phyloP scores from a whole-genome alignment of 2,888 invertebrate species.

The Rhodophaea formosa region DNA sequence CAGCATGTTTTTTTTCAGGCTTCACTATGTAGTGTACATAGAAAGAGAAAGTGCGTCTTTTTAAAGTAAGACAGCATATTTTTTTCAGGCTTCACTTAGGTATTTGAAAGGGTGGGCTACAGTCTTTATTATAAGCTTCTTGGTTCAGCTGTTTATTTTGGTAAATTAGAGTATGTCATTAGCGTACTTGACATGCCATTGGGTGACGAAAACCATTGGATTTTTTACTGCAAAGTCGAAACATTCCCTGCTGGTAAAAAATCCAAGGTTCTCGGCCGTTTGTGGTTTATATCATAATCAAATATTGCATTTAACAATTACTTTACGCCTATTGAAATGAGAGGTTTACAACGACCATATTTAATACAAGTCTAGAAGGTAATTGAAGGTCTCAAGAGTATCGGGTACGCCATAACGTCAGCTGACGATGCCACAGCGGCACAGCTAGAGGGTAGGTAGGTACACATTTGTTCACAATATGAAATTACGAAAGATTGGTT shows the following conservation, averaged over 20 bases:
- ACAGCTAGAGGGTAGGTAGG: constrained; percentile 42
- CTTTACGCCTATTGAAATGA: constrained; percentile 44
- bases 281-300: constrained; percentile 16
- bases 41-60: too few relatives aligned
- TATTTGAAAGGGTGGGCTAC: too few relatives aligned
- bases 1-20: too few relatives aligned
- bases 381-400: constrained; percentile 41
- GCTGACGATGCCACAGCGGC: constrained; percentile 42
- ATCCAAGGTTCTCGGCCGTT: constrained; percentile 17
- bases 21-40: too few relatives aligned
- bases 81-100: too few relatives aligned
- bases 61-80: too few relatives aligned
- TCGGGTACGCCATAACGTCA: constrained; percentile 35
- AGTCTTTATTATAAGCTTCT: too few relatives aligned
- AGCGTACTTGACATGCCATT: constrained; percentile 22
- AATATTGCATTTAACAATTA: constrained; percentile 21
- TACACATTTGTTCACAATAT: constrained; percentile 41
- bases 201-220: constrained; percentile 11
- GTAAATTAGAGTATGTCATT: background rate
- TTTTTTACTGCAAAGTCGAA: constrained; percentile 11
- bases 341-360: constrained; percentile 48
- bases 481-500: constrained; percentile 60
- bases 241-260: constrained; percentile 19
- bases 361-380: constrained; percentile 48
- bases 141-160: background rate